Evolutionary conservation across 2,888 invertebrate genomes (phyloP), one percentile per base, ranked within the genome.

Genomic region (Bellardia pandia): DNA sequence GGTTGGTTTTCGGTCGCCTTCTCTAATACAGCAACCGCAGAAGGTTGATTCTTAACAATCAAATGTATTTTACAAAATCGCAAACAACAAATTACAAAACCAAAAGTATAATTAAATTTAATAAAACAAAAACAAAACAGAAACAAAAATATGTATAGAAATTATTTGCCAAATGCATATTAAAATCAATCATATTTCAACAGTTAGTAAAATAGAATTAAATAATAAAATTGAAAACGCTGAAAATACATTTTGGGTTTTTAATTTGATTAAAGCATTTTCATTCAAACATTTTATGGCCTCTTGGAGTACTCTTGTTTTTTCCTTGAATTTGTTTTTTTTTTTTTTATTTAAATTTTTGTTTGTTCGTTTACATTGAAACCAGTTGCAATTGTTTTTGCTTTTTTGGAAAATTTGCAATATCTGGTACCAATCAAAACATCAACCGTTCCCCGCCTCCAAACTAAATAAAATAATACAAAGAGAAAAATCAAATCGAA

Each of bases 1-100:
- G 93, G 93, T 93, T 93, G 93, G 93, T 92, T 93, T 93, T 95
- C 95, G 94, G 96, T 96, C 96, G 96, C 96, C 96, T 96, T 96
- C 96, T 96, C 96, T 95, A 94, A 95, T 96, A 96, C 96, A 96
- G 96, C 96, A 96, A 95, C 96, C 95, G 96, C 96, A 95, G 96
- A 96, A 96, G 96, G 96, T 95, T 95, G 95, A 95, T 92, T 91
- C 77, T 80, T 86, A 89, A 81, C 81, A 83, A 85, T 88, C 78
- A 76, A 69, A 42, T 62, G 75, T 76, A 85, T 80, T 74, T 80
- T 77, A 72, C 56, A 74, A 81, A 72, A 81, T 82, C 76, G 33
- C 72, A 68, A 82, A 86, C 11, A 0, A 56, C 68, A 78, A 69
- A 87, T 89, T 88, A 77, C 45, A 86, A 86, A 85, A 98, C 74